Evolutionary conservation across 2,888 invertebrate species (phyloP).

Genomic region (Quadroppia sp.): DNA sequence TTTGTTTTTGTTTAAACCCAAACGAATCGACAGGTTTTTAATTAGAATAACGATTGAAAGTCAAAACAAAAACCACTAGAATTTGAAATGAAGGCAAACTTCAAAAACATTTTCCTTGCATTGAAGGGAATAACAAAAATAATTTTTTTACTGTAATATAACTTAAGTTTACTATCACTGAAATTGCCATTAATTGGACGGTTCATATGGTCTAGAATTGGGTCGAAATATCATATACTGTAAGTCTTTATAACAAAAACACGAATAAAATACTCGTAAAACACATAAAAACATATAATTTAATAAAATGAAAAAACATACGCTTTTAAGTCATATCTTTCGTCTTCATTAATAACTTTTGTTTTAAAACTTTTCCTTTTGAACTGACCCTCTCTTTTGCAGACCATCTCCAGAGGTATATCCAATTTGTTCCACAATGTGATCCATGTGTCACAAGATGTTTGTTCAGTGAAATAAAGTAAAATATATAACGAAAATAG

Average conservation of each 20-base stretch:
- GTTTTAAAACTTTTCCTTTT: slow-evolving; percentile 36
- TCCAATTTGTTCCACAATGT: slow-evolving; percentile 41
- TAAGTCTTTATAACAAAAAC: not conserved
- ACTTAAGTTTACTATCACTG: no score
- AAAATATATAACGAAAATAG: not conserved
- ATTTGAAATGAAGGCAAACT: slow-evolving; percentile 11
- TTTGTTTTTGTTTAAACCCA: no score
- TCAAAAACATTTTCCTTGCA: not conserved
- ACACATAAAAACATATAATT: not conserved
- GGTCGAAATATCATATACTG: no score
- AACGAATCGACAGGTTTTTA: no score
- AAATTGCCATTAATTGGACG: no score
- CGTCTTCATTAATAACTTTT: slow-evolving; percentile 33
- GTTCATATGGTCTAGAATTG: not conserved
- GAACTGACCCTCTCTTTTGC: slow-evolving; percentile 27
- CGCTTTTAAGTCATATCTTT: slow-evolving; percentile 42
- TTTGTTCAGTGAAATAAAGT: not conserved
- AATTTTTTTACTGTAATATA: not conserved
- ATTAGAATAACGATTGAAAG: no score
- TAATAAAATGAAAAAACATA: slow-evolving; percentile 21
- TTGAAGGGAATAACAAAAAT: not conserved
- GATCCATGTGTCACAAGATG: slow-evolving; percentile 39
- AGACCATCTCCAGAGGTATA: slow-evolving; percentile 34
- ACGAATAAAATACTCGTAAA: not conserved
- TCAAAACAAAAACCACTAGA: no score